Percentiles rank a stretch among this genome's conserved stretches.
These are phyloP conservation scores for Polyergus mexicanus DNA, from an alignment of 1,140 invertebrate species.

Conservation along the genomic window DNA sequence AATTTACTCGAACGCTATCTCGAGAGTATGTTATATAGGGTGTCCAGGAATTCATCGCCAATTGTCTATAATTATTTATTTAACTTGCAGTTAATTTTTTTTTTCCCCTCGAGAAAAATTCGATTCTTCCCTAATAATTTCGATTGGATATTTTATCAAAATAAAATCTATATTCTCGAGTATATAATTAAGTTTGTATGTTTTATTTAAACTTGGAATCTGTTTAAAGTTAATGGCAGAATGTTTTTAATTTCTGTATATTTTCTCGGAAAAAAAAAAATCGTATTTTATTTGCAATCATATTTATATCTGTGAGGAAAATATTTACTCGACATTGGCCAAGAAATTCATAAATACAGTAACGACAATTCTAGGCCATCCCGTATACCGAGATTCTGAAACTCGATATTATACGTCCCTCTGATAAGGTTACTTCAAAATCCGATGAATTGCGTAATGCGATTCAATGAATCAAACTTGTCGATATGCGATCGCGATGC, in stretches of 20 bases:
- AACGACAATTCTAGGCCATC: background rate
- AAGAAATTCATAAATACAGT: background rate
- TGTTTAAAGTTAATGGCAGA: too few relatives aligned
- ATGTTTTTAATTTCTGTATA: too few relatives aligned
- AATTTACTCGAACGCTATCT: background rate
- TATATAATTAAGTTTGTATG: too few relatives aligned
- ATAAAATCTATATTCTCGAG: too few relatives aligned
- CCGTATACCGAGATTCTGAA: background rate
- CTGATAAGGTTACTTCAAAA: background rate
- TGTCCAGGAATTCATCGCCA: background rate
- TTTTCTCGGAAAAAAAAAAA: too few relatives aligned
- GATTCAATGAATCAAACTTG: background rate
- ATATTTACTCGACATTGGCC: background rate
- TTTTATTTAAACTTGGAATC: too few relatives aligned
- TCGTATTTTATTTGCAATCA: too few relatives aligned
- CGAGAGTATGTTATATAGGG: background rate
- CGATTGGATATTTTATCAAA: too few relatives aligned
- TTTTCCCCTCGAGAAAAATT: background rate
- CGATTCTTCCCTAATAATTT: background rate
- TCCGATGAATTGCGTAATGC: conserved; percentile 5
- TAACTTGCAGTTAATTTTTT: background rate
- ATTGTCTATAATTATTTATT: background rate
- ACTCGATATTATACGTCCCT: background rate
- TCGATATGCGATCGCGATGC: background rate
- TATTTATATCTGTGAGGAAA: background rate